Evolutionary conservation across 2,113 vertebrate genomes (phyloP).

Genomic region (Paradoxurus hermaphroditus): DNA sequence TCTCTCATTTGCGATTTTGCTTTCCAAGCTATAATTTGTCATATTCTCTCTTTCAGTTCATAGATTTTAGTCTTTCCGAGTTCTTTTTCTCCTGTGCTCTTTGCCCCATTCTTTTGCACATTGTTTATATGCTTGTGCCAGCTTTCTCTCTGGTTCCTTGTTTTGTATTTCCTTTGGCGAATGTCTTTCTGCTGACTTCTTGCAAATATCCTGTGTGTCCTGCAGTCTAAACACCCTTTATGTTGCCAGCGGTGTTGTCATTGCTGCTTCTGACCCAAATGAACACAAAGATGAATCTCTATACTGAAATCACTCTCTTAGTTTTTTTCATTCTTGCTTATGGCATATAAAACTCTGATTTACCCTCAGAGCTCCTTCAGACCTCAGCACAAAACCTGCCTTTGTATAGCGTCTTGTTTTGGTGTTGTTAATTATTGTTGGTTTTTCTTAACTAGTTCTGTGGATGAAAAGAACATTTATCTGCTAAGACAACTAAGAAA

Average conservation of each 20-base stretch:
- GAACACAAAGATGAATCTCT: not conserved
- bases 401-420: not conserved
- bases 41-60: not conserved
- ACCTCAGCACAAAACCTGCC: not conserved
- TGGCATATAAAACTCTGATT: not conserved
- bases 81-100: not conserved
- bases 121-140: not conserved
- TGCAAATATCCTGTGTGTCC: not conserved
- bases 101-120: fast-evolving
- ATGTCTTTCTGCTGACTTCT: not conserved
- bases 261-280: no score
- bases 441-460: not conserved
- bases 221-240: not conserved
- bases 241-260: not conserved
- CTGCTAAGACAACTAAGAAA: not conserved
- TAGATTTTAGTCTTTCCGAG: not conserved
- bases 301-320: not conserved
- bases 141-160: not conserved
- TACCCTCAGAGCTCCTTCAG: not conserved
- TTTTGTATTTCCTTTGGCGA: not conserved
- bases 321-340: not conserved
- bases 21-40: not conserved
- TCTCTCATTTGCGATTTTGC: not conserved
- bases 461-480: not conserved
- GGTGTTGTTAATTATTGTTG: not conserved